phyloP scores from a whole-genome alignment of 2,888 invertebrate species.

The Hyposoter didymator region DNA sequence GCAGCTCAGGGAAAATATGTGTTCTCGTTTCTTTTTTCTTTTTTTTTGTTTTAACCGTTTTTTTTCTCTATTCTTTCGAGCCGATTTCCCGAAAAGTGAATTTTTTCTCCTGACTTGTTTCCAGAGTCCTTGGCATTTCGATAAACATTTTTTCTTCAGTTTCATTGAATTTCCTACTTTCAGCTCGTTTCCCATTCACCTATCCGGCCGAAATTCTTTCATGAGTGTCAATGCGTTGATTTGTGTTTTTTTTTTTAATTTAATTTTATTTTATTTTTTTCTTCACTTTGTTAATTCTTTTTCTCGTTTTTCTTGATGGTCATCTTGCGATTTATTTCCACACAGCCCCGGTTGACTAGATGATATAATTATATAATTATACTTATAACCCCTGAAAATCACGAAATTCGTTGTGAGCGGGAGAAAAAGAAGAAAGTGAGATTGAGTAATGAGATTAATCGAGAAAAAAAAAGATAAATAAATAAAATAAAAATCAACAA shows the following conservation, averaged over 20 bases:
- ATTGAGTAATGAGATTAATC: neutral
- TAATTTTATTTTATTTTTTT: too few relatives aligned
- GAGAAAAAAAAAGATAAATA: neutral
- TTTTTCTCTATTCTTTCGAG: conserved; percentile 52
- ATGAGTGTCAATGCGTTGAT: conserved; percentile 56
- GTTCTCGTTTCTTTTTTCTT: conserved; percentile 54
- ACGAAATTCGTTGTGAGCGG: conserved; percentile 51
- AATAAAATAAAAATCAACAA: conserved; percentile 23
- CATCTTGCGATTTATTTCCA: conserved; percentile 50
- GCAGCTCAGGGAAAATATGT: conserved; percentile 26
- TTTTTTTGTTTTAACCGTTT: conserved; percentile 66
- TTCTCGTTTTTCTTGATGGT: conserved; percentile 49
- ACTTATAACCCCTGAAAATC: conserved; percentile 43
- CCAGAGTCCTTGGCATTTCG: conserved; percentile 93
- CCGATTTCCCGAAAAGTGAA: conserved; percentile 66
- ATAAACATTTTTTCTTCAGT: conserved; percentile 1
- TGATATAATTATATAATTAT: conserved; percentile 27
- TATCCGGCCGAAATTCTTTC: conserved; percentile 42
- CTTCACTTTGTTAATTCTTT: neutral
- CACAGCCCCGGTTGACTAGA: conserved; percentile 62
- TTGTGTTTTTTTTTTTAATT: conserved; percentile 6
- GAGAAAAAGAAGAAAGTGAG: conserved; percentile 36
- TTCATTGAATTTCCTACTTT: neutral
- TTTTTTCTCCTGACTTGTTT: conserved; percentile 88
- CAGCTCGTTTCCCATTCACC: conserved; percentile 20